Evolutionary conservation across 2,888 invertebrate genomes (phyloP).

Genomic region (Melanotus villosus): DNA sequence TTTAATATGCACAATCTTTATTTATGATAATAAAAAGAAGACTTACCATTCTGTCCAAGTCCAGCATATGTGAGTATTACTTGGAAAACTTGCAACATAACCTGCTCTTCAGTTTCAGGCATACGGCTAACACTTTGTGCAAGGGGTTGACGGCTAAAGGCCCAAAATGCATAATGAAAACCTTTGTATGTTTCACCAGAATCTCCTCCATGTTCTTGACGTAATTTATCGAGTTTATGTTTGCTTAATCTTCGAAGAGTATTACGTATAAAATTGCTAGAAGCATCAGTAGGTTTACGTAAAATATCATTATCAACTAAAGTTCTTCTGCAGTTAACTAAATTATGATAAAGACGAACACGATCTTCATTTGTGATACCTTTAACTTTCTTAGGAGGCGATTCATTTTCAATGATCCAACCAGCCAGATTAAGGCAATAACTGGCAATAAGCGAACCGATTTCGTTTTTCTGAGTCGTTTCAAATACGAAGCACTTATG

Average conservation of each 20-base stretch:
- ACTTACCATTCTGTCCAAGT: slow-evolving; percentile 77
- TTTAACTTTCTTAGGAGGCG: slow-evolving; percentile 74
- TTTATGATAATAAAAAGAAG: too few relatives aligned
- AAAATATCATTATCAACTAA: slow-evolving; percentile 88
- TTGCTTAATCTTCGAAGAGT: slow-evolving; percentile 89
- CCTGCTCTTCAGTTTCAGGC: slow-evolving; percentile 88
- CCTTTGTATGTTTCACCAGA: slow-evolving; percentile 90
- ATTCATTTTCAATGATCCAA: slow-evolving; percentile 84
- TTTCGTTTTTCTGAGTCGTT: slow-evolving; percentile 90
- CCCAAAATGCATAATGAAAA: slow-evolving; percentile 90
- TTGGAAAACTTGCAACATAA: slow-evolving; percentile 90
- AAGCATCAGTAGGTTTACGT: slow-evolving; percentile 85
- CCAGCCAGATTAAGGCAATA: slow-evolving; percentile 90
- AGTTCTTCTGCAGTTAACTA: slow-evolving; percentile 86
- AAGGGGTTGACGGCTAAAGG: slow-evolving; percentile 86
- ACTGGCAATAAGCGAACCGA: slow-evolving; percentile 92
- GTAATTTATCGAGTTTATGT: slow-evolving; percentile 84
- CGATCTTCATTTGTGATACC: slow-evolving; percentile 90
- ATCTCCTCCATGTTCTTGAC: slow-evolving; percentile 77
- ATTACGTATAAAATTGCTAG: slow-evolving; percentile 90
- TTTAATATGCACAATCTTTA: too few relatives aligned
- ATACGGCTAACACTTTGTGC: slow-evolving; percentile 88
- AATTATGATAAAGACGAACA: slow-evolving; percentile 87
- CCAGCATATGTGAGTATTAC: slow-evolving; percentile 92
- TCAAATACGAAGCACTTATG: slow-evolving; percentile 95